A percentile compares a stretch with the other conserved stretches of the same genome.
Evolutionary conservation across 2,113 vertebrate genomes (phyloP).

Genomic region (Erpornis zantholeuca): DNA sequence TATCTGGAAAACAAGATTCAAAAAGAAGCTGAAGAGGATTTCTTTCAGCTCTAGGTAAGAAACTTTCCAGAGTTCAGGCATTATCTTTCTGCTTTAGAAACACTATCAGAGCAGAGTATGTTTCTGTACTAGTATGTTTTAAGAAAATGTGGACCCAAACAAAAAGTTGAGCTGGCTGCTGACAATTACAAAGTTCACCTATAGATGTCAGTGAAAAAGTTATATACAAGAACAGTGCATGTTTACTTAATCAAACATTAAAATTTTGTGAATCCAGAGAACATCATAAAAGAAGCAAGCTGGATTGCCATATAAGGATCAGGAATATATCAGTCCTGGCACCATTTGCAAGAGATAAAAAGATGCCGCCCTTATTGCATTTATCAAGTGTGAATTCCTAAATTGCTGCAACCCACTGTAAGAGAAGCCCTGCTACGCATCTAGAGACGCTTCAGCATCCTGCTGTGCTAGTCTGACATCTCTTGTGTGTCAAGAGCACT

Average conservation of each 20-base stretch:
- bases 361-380: not conserved
- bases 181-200: not conserved
- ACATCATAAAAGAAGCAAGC: not conserved
- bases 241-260: not conserved
- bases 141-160: not conserved
- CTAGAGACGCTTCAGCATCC: constrained; percentile 54
- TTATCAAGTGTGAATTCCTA: constrained; percentile 66
- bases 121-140: not conserved
- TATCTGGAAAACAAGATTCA: not conserved
- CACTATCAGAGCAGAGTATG: not conserved
- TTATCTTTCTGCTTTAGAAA: not conserved
- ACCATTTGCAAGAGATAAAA: constrained; percentile 34
- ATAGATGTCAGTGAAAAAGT: not conserved
- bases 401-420: constrained; percentile 17
- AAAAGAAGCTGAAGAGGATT: not conserved
- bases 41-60: not conserved
- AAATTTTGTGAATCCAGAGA: not conserved
- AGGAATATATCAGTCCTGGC: constrained; percentile 7
- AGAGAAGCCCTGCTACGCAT: constrained; percentile 31
- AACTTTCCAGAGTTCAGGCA: not conserved
- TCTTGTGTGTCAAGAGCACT: constrained; percentile 48
- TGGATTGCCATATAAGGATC: constrained; percentile 18
- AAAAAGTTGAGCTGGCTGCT: not conserved
- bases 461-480: constrained; percentile 44
- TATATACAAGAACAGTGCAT: not conserved